Base-by-base conservation (phyloP, 2,888 invertebrate genomes). In the Acrocera orbiculus region DNA sequence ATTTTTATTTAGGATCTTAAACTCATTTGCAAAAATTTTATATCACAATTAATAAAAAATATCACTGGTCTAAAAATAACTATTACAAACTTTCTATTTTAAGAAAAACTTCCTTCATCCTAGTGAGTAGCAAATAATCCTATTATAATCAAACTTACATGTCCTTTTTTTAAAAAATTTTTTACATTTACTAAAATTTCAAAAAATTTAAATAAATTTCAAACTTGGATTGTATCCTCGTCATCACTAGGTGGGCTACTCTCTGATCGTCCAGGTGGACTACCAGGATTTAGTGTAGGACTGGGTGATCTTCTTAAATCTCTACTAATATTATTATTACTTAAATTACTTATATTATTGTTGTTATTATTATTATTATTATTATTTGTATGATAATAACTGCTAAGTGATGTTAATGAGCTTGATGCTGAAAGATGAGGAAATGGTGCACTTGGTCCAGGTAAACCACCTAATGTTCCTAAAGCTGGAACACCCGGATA, bases 381-480 rank as follows among this genome's bases (percentile, higher is more conserved):
- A 25, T 36, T 38, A 13, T 22, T 37, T 8, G 17, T 29, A 57
- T 65, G 63, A 47, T 69, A 69, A 42, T 68, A 69, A 46, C 62
- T 67, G 43, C 67, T 66, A 32, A 69, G 48, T 22, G 66, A 63
- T 30, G 66, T 65, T 28, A 69, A 50, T 15, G 76, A 69, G 49
- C 69, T 77, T 42, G 80, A 77, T 36, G 72, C 78, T 9, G 78
- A 55, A 8, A 61, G 46, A 40, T 61, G 61, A 3, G 59, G 51
- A 40, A 61, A 61, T 14, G 58, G 63, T 35, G 54, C 52, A 42
- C 49, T 57, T 39, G 55, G 58, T 8, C 54, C 54, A 8, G 55
- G 58, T n/a, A 56, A 46, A 11, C 48, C 53, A 4, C 53, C 47
- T 3, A 54, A 45, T 5, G 52, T 50, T 4, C 53, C 48, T 4